Percentiles rank a stretch among this genome's conserved stretches.
Evolutionary conservation across 2,113 vertebrate species (phyloP).

Genomic region (Megatriorchis doriae): DNA sequence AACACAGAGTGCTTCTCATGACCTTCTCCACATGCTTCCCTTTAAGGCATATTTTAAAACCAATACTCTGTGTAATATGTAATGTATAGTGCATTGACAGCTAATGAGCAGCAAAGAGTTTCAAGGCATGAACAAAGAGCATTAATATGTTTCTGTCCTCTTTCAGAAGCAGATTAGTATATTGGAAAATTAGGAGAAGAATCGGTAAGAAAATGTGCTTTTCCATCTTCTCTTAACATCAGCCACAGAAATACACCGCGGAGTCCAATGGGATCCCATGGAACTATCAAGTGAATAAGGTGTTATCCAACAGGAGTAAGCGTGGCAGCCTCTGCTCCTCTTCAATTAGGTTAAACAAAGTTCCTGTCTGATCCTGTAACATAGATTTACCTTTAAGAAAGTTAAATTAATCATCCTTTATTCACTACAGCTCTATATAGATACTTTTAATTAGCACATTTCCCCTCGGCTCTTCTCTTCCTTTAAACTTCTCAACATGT

Average conservation of each 20-base stretch:
- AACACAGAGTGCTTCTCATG: background rate
- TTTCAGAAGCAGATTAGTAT: background rate
- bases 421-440: background rate
- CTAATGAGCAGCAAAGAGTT: background rate
- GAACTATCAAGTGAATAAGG: background rate
- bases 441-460: slow-evolving; percentile 47
- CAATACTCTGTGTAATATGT: background rate
- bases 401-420: slow-evolving; percentile 3
- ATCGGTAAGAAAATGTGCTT: background rate
- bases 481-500: slow-evolving; percentile 44
- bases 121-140: background rate
- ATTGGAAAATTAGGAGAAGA: background rate
- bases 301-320: background rate
- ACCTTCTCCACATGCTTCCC: background rate
- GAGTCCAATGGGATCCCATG: background rate
- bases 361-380: background rate
- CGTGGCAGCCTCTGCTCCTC: background rate
- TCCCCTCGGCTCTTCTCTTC: slow-evolving; percentile 39
- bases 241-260: background rate
- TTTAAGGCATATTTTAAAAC: background rate
- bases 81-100: background rate
- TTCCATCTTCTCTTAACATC: background rate
- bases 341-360: background rate
- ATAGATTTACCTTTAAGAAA: slow-evolving; percentile 6
- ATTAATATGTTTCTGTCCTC: background rate